Conservation (phyloP, 1,140 invertebrate species). For the Eciton burchellii region DNA sequence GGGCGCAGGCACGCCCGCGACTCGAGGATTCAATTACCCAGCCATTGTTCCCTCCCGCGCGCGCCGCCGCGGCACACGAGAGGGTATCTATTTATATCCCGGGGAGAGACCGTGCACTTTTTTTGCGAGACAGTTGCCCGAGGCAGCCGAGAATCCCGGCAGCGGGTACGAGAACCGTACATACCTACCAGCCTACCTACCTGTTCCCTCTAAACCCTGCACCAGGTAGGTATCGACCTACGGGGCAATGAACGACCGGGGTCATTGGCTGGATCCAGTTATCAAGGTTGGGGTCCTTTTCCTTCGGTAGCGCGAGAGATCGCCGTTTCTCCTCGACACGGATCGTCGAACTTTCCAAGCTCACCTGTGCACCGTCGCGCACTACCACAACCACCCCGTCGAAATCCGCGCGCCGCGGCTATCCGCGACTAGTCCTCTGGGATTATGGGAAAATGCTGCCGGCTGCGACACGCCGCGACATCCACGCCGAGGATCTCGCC, state of each 20-base stretch:
- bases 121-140: constrained; percentile 50
- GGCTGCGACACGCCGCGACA: constrained; percentile 7
- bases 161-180: constrained; percentile 28
- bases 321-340: constrained; percentile 64
- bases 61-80: not conserved
- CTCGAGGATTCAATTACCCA: constrained; percentile 26
- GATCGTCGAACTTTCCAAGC: constrained; percentile 67
- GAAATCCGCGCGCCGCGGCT: constrained; percentile 16
- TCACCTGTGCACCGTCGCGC: constrained; percentile 30
- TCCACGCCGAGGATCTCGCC: not conserved
- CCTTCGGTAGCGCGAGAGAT: constrained; percentile 66
- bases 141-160: constrained; percentile 42
- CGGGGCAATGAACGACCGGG: constrained; percentile 73
- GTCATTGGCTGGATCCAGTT: constrained; percentile 78
- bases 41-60: constrained; percentile 42
- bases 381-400: constrained; percentile 21
- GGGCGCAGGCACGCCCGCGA: not conserved
- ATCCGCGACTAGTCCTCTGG: not conserved
- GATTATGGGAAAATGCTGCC: constrained; percentile 15
- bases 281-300: constrained; percentile 77
- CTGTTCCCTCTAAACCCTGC: constrained; percentile 65
- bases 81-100: constrained; percentile 50
- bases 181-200: constrained; percentile 53
- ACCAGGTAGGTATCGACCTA: constrained; percentile 58
- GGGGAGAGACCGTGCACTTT: constrained; percentile 29